Base-by-base conservation (phyloP, 2,797 vertebrate species). In the Amblyraja radiata region DNA sequence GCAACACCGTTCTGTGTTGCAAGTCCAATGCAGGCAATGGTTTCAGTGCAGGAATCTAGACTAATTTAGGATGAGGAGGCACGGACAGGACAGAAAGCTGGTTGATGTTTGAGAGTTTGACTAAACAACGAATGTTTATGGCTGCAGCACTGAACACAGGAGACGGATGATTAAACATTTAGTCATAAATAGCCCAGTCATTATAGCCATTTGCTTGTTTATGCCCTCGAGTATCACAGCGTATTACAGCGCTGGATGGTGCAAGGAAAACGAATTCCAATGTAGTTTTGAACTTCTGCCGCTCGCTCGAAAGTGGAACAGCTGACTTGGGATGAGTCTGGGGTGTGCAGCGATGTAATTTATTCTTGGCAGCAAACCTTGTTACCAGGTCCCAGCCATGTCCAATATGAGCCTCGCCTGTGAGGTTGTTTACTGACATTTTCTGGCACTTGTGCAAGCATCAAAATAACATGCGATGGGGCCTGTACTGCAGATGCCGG, bases 401-500 rank as follows among this genome's bases (percentile, higher is more conserved):
- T 86, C 58, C 58, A n/a, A 8, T 6, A 1, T 6, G 58, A 86
- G 13, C 28, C 58, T 63, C 93, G 93, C 93, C 68, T 93, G 91
- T 94, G 93, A 94, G 94, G 93, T 93, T 95, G 94, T 95, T 96
- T 95, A 95, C 95, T 95, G 93, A 94, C 93, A 95, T 95, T 96
- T 93, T 93, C 94, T 95, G 95, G 95, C 95, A 95, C 93, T 18
- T 74, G 65, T 93, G 93, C 94, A 90, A 83, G 28, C 0, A 92
- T 93, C 65, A 80, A 77, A 94, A 93, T 93, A 93, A 83, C 94
- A 95, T 94, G 95, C 94, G 94, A 93, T 90, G 94, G 93, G 94
- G 80, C 8, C 83, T 93, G 93, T 93, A 79, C 93, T 93, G 74
- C 90, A 93, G 93, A 92, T 21, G 93, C 95, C 71, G 93, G 93